Evolutionary conservation across 2,113 vertebrate genomes (phyloP).

Genomic region (Charadrius vociferus): DNA sequence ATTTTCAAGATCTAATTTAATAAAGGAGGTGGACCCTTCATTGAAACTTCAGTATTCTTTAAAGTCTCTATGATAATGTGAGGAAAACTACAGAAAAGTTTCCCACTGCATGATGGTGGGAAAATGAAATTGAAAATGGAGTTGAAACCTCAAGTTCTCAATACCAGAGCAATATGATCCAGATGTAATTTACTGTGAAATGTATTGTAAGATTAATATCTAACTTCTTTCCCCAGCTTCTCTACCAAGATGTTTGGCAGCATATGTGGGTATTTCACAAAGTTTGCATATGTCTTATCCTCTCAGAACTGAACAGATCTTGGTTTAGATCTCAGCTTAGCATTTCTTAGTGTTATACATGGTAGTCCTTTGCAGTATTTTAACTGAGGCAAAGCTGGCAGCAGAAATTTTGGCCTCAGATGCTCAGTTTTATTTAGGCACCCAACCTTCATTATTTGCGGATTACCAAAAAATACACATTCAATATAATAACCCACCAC

Average conservation of each 20-base stretch:
- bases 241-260: neutral
- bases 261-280: neutral
- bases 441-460: neutral
- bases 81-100: neutral
- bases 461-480: neutral
- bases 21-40: neutral
- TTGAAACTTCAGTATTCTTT: neutral
- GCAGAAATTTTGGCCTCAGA: neutral
- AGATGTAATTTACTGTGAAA: neutral
- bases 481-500: neutral
- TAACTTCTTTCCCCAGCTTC: neutral
- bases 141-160: neutral
- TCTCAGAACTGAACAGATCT: neutral
- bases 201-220: neutral
- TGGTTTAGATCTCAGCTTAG: neutral
- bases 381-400: neutral
- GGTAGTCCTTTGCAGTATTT: neutral
- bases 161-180: neutral
- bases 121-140: neutral
- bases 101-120: neutral
- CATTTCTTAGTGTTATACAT: neutral
- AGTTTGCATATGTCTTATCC: neutral
- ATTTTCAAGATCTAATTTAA: neutral
- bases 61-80: neutral
- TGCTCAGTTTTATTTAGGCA: neutral